These are phyloP conservation scores for Drosophila kanekoi DNA, from an alignment of 2,888 invertebrate species.

Conservation along the genomic window DNA sequence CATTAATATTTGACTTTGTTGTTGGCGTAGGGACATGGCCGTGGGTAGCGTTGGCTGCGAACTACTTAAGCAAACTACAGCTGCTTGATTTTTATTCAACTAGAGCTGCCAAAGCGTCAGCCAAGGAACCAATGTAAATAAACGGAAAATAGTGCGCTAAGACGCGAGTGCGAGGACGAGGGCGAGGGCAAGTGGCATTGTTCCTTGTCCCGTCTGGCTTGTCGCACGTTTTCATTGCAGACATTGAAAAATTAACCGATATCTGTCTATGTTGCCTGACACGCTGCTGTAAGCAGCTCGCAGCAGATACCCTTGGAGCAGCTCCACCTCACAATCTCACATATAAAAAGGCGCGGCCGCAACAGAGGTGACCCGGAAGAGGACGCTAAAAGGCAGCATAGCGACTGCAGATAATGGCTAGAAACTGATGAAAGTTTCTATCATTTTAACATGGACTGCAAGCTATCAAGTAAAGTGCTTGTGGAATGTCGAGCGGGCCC, in stretches of 20 bases:
- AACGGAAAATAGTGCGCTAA: constrained; percentile 14
- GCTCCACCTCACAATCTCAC: not conserved
- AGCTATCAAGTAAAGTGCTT: constrained; percentile 47
- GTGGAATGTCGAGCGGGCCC: constrained; percentile 10
- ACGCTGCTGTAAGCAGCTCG: constrained; percentile 34
- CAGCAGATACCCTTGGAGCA: constrained; percentile 6
- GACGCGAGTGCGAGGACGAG: not conserved
- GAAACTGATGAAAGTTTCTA: constrained; percentile 22
- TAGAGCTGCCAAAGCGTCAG: constrained; percentile 45
- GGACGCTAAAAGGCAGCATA: constrained; percentile 6
- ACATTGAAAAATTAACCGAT: constrained; percentile 81
- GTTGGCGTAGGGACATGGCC: constrained; percentile 1
- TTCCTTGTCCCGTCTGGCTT: constrained; percentile 35
- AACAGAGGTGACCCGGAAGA: constrained; percentile 35
- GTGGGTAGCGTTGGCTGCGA: constrained; percentile 9
- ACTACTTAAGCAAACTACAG: constrained; percentile 65
- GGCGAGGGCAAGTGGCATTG: constrained; percentile 5
- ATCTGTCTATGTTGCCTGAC: constrained; percentile 76
- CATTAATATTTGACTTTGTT: constrained; percentile 66
- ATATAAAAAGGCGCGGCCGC: not conserved
- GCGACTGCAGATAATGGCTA: constrained; percentile 8
- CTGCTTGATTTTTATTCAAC: constrained; percentile 60
- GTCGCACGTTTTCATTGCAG: constrained; percentile 73
- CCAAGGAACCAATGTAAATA: constrained; percentile 50
- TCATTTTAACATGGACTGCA: constrained; percentile 11